Conservation (phyloP, 2,888 invertebrate genomes). For the Diarsia brunnea region DNA sequence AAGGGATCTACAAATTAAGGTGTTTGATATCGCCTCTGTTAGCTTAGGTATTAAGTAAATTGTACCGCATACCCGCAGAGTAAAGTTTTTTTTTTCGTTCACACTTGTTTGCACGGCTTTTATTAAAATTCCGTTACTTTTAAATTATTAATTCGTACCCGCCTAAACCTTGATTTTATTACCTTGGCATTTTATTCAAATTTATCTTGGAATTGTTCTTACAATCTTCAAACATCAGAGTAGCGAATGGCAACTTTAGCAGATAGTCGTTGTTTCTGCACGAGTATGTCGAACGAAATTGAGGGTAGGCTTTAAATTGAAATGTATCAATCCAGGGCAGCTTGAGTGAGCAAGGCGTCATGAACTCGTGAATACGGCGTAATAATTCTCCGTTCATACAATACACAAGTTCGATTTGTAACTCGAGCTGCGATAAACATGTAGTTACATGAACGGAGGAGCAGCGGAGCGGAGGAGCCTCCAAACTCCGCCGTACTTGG, state of each 20-base stretch:
- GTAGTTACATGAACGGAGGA: conserved; percentile 67
- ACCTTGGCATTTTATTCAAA: conserved; percentile 4
- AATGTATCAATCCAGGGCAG: conserved; percentile 66
- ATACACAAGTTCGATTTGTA: conserved; percentile 77
- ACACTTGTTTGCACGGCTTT: conserved; percentile 33
- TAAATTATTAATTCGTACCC: conserved; percentile 46
- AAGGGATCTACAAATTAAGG: conserved; percentile 53
- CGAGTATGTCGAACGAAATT: conserved; percentile 47
- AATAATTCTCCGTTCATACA: conserved; percentile 74
- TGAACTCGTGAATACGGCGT: conserved; percentile 68
- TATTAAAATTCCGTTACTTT: conserved; percentile 41
- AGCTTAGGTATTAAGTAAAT: conserved; percentile 56
- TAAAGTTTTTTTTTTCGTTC: conserved; percentile 27
- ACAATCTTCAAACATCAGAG: conserved; percentile 17
- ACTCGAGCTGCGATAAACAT: conserved; percentile 78
- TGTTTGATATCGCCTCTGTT: conserved; percentile 55
- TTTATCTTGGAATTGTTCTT: conserved; percentile 4
- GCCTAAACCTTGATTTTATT: conserved; percentile 13
- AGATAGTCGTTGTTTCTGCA: conserved; percentile 26
- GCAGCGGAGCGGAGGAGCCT: conserved; percentile 65
- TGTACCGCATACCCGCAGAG: conserved; percentile 29
- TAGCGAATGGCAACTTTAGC: conserved; percentile 11
- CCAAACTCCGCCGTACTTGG: conserved; percentile 72
- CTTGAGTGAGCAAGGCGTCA: conserved; percentile 66
- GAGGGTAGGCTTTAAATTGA: conserved; percentile 61